These are phyloP conservation scores for Patella depressa DNA, from an alignment of 2,888 invertebrate species.

Conservation along the genomic window DNA sequence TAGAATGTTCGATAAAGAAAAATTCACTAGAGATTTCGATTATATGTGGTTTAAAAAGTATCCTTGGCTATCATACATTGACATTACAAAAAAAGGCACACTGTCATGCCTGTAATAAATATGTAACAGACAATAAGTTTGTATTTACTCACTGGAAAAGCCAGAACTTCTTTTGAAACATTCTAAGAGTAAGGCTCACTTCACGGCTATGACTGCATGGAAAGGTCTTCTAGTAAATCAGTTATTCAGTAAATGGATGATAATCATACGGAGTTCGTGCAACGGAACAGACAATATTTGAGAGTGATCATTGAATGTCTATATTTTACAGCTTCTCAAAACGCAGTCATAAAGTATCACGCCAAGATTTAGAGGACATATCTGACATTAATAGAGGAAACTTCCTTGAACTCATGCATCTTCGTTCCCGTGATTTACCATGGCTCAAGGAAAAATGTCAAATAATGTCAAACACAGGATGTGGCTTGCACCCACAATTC, in stretches of 20 bases:
- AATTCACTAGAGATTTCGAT: neutral
- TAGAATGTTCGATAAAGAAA: neutral
- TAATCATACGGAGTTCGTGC: neutral
- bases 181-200: neutral
- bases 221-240: neutral
- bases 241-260: neutral
- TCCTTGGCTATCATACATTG: neutral
- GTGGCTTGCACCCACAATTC: slow-evolving; percentile 3
- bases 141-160: neutral
- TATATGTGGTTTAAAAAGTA: neutral
- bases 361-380: neutral
- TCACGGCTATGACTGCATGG: neutral
- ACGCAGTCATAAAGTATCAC: neutral
- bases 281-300: neutral
- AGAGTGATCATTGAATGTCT: neutral
- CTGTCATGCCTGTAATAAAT: neutral
- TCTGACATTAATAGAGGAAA: neutral
- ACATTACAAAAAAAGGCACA: neutral
- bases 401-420: neutral
- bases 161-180: neutral
- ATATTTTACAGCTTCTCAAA: neutral
- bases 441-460: neutral
- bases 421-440: neutral
- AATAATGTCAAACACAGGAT: neutral
- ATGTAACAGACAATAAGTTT: neutral